Conservation (phyloP, 2,113 vertebrate species). For the Rissa tridactyla region DNA sequence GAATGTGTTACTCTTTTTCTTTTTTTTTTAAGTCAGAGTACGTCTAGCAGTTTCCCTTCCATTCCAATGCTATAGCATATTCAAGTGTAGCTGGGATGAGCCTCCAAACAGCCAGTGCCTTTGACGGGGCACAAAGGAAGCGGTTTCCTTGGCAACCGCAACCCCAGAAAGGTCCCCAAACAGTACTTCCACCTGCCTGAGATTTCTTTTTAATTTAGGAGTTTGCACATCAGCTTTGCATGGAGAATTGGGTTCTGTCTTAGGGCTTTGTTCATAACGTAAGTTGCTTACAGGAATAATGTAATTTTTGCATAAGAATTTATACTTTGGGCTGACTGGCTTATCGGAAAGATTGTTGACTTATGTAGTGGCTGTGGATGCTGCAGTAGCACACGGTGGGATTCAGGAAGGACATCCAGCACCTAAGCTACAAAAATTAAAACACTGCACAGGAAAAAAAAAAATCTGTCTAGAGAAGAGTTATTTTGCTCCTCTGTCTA, state of each 20-base stretch:
- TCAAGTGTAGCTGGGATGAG: slow-evolving; percentile 33
- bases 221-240: slow-evolving; percentile 5
- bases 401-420: not conserved
- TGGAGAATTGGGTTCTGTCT: slow-evolving; percentile 26
- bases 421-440: not conserved
- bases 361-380: not conserved
- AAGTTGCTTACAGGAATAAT: slow-evolving; percentile 26
- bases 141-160: slow-evolving; percentile 67
- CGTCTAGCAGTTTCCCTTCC: slow-evolving; percentile 16
- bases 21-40: not conserved
- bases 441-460: not conserved
- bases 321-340: not conserved
- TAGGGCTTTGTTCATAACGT: slow-evolving; percentile 19
- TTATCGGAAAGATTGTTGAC: not conserved
- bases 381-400: not conserved
- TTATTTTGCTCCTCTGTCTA: not conserved
- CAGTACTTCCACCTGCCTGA: slow-evolving; percentile 37
- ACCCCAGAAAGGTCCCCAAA: slow-evolving; percentile 23
- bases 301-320: slow-evolving; percentile 9
- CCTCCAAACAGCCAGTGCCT: slow-evolving; percentile 46
- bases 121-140: slow-evolving; percentile 62
- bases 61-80: not conserved
- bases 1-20: not conserved
- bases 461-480: not conserved
- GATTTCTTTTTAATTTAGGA: slow-evolving; percentile 61